phyloP scores from a whole-genome alignment of 2,113 vertebrate genomes.

The Theristicus caerulescens region DNA sequence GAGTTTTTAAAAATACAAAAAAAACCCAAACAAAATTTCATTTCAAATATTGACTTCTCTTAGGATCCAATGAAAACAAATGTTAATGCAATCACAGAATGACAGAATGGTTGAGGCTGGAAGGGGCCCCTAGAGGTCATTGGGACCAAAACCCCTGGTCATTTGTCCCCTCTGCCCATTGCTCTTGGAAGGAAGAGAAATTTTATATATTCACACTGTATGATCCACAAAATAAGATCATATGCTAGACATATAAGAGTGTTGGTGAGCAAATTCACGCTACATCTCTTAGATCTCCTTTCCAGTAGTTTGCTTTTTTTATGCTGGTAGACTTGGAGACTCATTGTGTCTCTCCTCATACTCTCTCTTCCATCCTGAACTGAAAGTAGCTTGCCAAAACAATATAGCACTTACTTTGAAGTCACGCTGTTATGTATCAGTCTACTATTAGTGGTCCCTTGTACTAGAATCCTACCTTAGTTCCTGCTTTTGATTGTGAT shows the following conservation, averaged over 20 bases:
- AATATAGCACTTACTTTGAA: neutral
- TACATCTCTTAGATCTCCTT: neutral
- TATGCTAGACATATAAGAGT: rapidly evolving
- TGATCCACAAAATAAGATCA: neutral
- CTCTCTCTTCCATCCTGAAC: neutral
- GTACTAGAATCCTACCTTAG: neutral
- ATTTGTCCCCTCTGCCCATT: neutral
- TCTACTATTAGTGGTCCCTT: neutral
- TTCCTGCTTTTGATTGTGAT: neutral
- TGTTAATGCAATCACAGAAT: neutral
- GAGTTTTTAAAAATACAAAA: neutral
- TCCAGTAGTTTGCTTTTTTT: neutral
- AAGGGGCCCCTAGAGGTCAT: neutral
- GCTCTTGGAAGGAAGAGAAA: neutral
- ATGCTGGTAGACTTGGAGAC: neutral
- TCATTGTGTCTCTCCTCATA: neutral
- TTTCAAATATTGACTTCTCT: neutral
- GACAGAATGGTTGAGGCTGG: neutral
- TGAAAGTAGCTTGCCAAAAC: neutral
- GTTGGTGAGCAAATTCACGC: rapidly evolving
- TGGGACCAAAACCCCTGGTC: neutral
- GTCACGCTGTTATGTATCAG: neutral
- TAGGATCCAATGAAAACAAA: neutral
- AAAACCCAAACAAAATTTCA: neutral
- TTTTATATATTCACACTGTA: neutral